These are phyloP conservation scores for Helarctos malayanus DNA, from an alignment of 2,797 vertebrate species.

Conservation along the genomic window DNA sequence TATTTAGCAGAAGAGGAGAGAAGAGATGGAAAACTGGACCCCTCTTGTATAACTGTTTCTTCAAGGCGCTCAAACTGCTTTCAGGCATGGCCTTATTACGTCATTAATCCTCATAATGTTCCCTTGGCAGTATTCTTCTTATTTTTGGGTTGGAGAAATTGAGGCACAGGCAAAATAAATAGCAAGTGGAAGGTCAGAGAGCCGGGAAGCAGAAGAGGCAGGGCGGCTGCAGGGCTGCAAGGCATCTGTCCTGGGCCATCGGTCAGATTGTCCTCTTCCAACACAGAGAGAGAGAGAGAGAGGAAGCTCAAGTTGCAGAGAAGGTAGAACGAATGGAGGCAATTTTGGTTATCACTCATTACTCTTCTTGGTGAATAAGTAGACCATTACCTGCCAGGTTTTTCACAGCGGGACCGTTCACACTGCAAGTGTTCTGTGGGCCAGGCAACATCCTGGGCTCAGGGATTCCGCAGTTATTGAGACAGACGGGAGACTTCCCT, in stretches of 20 bases:
- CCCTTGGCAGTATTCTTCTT: neutral
- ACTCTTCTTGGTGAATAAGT: neutral
- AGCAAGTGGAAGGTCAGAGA: neutral
- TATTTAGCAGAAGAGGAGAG: neutral
- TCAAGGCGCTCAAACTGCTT: slow-evolving; percentile 2
- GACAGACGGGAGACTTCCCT: neutral
- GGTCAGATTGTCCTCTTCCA: neutral
- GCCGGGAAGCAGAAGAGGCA: neutral
- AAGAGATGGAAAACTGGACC: neutral
- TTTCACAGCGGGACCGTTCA: neutral
- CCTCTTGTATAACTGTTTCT: neutral
- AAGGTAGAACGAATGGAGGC: neutral
- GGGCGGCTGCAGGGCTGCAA: accelerated
- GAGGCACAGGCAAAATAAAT: slow-evolving; percentile 64
- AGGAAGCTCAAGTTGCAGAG: neutral
- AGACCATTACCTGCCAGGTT: neutral
- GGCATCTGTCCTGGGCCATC: neutral
- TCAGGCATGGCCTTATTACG: slow-evolving; percentile 46
- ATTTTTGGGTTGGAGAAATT: slow-evolving; percentile 46
- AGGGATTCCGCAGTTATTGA: accelerated
- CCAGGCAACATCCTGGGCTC: neutral
- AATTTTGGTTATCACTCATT: neutral
- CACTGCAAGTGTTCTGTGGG: accelerated
- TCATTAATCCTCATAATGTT: slow-evolving; percentile 30
- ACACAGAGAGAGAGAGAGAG: accelerated